Evolutionary conservation across 2,113 vertebrate genomes (phyloP).

Genomic region (Platysteira castanea): DNA sequence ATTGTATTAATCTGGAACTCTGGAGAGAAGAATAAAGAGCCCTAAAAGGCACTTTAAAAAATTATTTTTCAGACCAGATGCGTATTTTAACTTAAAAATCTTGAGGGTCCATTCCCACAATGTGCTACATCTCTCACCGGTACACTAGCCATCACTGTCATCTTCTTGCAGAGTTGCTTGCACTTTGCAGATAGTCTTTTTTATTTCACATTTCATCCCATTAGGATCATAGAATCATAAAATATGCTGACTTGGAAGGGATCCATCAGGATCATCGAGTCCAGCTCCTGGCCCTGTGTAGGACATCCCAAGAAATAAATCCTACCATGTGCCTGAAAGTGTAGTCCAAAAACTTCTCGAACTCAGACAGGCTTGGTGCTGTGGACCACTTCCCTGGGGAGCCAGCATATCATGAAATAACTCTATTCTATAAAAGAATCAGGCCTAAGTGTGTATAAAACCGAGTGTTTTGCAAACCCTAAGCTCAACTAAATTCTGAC

Average conservation of each 20-base stretch:
- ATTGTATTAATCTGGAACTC: background rate
- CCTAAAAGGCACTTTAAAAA: background rate
- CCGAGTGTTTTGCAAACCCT: background rate
- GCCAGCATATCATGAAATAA: background rate
- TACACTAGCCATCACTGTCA: fast-evolving
- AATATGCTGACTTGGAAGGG: background rate
- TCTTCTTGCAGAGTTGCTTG: background rate
- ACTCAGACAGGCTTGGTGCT: background rate
- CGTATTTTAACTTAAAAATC: background rate
- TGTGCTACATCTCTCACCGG: background rate
- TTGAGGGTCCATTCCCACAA: background rate
- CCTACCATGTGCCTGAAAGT: background rate
- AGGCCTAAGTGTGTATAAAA: background rate
- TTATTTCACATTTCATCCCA: background rate
- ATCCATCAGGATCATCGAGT: background rate
- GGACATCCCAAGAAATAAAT: background rate
- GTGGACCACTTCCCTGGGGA: background rate
- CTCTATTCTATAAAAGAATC: background rate
- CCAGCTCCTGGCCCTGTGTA: background rate
- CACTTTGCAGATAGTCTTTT: background rate
- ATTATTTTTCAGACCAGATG: background rate
- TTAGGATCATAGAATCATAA: background rate
- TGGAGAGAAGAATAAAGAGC: background rate
- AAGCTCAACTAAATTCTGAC: background rate
- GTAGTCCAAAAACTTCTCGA: background rate